A percentile compares a stretch with the other conserved stretches of the same genome.
Evolutionary conservation across 2,113 vertebrate species (phyloP).

Genomic region (Catharus bicknelli): DNA sequence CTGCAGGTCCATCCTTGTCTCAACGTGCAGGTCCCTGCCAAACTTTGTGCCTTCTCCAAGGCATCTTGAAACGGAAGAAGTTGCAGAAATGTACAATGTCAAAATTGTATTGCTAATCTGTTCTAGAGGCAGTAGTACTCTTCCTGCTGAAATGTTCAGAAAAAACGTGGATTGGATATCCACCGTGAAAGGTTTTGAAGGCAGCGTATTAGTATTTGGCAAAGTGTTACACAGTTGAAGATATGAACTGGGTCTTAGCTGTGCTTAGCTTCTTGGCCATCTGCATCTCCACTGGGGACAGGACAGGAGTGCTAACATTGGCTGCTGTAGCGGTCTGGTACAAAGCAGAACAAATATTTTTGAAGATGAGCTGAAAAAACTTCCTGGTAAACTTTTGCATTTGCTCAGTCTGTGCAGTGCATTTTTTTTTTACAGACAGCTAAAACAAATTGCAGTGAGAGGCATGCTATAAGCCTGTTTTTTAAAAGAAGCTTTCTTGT

Average conservation of each 20-base stretch:
- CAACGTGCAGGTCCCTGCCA: not conserved
- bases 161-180: not conserved
- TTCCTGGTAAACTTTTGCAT: not conserved
- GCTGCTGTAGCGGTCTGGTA: not conserved
- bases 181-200: not conserved
- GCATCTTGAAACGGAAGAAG: not conserved
- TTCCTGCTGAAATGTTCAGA: not conserved
- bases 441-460: not conserved
- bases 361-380: not conserved
- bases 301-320: not conserved
- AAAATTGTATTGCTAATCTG: not conserved
- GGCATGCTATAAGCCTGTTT: not conserved
- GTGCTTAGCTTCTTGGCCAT: not conserved
- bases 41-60: not conserved
- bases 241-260: not conserved
- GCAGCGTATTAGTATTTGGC: not conserved
- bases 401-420: fast-evolving
- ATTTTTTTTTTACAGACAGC: not conserved
- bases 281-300: not conserved
- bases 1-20: not conserved
- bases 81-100: not conserved
- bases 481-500: not conserved
- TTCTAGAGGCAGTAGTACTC: not conserved
- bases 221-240: not conserved
- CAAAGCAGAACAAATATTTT: not conserved